Base-by-base conservation (phyloP, 1,140 invertebrate genomes). In the Caenorhabditis latens region DNA sequence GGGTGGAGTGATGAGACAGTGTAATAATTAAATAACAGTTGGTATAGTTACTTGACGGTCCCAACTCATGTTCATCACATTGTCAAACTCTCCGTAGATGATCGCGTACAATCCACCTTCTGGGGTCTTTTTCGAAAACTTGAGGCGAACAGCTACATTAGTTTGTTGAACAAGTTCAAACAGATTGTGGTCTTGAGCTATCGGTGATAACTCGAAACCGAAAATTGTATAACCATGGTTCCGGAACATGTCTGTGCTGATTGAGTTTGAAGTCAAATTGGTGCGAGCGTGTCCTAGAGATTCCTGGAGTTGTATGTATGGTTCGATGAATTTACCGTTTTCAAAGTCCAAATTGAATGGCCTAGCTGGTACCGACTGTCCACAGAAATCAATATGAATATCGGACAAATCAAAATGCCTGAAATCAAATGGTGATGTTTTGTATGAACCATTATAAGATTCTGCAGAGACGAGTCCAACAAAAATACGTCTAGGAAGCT, bases 261-360 rank as follows among this genome's bases (percentile, higher is more conserved):
- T 58, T 7, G 57, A 58, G n/a, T 58, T 58, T 13, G 13, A 19
- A 19, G 16, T 58, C 1, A 58, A 58, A 21, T 58, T 58, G 57
- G 14, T 58, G 14, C 57, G 14, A 58, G 57, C n/a, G 19, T 58
- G 57, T n/a, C 57, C 57, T n/a, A 58, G 57, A n/a, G 57, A 7
- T 58, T 58, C 57, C 19, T 58, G 57, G n/a, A 58, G 57, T 58
- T 58, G 57, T 4, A 58, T 21, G 57, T 58, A 58, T 13, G 57
- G 16, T 21, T 58, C 57, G 6, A 58, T 21, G n/a, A 58, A 58
- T 19, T 58, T 58, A 7, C n/a, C n/a, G n/a, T n/a, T n/a, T 19
- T 58, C 19, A 58, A 58, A 58, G 57, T 58, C 57, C n/a, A 58
- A 19, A 58, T 58, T 58, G 16, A 58, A n/a, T 58, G 57, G 57